phyloP scores from a whole-genome alignment of 1,140 invertebrate species.

The Leptinotarsa undecemlineata region DNA sequence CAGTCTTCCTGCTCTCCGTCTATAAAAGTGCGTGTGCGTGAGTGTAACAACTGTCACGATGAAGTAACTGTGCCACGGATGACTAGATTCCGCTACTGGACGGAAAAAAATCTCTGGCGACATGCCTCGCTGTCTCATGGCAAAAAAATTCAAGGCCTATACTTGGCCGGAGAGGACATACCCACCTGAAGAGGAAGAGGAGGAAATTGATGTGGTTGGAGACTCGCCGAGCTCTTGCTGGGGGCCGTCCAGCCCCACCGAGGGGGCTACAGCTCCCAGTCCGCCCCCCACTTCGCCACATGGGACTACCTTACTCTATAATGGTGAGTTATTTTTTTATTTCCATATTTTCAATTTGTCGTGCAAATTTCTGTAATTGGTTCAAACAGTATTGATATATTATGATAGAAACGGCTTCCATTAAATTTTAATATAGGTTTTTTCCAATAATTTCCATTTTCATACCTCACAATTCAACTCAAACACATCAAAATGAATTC shows the following conservation, averaged over 20 bases:
- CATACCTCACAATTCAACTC: too few species aligned
- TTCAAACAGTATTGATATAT: too few species aligned
- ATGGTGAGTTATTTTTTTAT: slow-evolving; percentile 59
- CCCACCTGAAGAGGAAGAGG: slow-evolving; percentile 67
- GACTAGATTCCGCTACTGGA: slow-evolving; percentile 5
- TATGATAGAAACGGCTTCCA: too few species aligned
- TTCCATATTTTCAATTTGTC: background rate
- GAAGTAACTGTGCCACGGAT: slow-evolving; percentile 15
- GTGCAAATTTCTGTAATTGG: too few species aligned
- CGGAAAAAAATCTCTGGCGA: slow-evolving; percentile 36
- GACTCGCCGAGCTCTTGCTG: slow-evolving; percentile 64
- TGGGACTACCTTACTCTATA: slow-evolving; percentile 65
- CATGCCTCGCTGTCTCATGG: slow-evolving; percentile 87
- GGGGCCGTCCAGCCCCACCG: slow-evolving; percentile 73
- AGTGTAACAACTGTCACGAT: slow-evolving; percentile 15
- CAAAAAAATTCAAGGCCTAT: slow-evolving; percentile 88
- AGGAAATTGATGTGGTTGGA: slow-evolving; percentile 82
- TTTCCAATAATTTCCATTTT: too few species aligned
- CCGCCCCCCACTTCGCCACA: slow-evolving; percentile 67
- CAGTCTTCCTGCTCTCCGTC: slow-evolving; percentile 17
- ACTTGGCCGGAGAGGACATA: slow-evolving; percentile 64
- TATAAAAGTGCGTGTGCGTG: slow-evolving; percentile 23
- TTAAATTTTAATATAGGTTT: too few species aligned
- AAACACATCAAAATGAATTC: too few species aligned
- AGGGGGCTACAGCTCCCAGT: slow-evolving; percentile 72